These are phyloP conservation scores for Leptinotarsa defecta DNA, from an alignment of 1,140 invertebrate species.

Conservation along the genomic window DNA sequence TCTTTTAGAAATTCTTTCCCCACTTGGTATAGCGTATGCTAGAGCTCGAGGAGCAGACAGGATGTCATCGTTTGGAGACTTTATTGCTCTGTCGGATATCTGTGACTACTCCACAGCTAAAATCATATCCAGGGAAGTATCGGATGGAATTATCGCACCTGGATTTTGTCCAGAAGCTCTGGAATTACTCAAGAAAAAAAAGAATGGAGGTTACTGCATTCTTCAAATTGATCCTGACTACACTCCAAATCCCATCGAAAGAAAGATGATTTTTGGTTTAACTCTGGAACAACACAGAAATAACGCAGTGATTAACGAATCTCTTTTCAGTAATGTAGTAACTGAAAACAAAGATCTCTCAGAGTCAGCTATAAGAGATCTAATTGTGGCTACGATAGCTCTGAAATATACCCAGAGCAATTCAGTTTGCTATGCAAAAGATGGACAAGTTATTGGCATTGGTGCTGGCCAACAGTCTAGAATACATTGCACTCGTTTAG, in stretches of 20 bases:
- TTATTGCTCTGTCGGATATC: slow-evolving; percentile 89
- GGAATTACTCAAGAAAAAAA: slow-evolving; percentile 92
- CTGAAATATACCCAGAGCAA: slow-evolving; percentile 98
- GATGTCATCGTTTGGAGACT: slow-evolving; percentile 99
- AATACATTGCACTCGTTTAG: slow-evolving; percentile 96
- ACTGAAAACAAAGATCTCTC: slow-evolving; percentile 73
- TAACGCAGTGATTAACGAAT: slow-evolving; percentile 80
- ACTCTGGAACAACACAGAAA: slow-evolving; percentile 92
- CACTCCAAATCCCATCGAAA: slow-evolving; percentile 79
- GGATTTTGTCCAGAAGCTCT: slow-evolving; percentile 84
- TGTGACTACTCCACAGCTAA: slow-evolving; percentile 87
- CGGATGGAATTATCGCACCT: slow-evolving; percentile 96
- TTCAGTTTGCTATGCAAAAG: slow-evolving; percentile 89
- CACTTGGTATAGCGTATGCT: slow-evolving; percentile 92
- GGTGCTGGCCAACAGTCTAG: slow-evolving; percentile 97
- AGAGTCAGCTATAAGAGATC: slow-evolving; percentile 79
- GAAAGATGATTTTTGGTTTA: slow-evolving; percentile 88
- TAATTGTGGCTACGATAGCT: slow-evolving; percentile 94
- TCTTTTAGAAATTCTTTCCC: slow-evolving; percentile 73
- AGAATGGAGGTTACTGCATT: slow-evolving; percentile 91
- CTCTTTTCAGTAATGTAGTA: slow-evolving; percentile 84
- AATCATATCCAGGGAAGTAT: slow-evolving; percentile 81
- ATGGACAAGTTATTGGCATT: slow-evolving; percentile 91
- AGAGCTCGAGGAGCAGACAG: slow-evolving; percentile 94
- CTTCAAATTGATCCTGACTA: slow-evolving; percentile 90